Base-by-base conservation (phyloP, 2,888 invertebrate species). In the Drosophila vallismaia region DNA sequence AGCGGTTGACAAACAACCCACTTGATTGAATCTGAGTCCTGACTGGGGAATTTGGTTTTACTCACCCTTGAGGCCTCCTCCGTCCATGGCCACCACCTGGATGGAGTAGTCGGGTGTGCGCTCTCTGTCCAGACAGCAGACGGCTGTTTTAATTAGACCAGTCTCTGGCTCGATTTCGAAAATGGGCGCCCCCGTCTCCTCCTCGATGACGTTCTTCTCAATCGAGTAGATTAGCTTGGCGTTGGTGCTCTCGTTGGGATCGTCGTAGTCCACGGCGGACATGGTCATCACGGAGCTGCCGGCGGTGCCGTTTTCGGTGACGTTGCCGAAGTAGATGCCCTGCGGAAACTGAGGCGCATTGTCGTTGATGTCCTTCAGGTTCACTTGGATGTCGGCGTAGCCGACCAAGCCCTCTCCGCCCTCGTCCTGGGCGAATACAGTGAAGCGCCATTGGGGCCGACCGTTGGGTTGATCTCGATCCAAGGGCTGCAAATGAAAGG, bases 271-370 rank as follows among this genome's bases (percentile, higher is more conserved):
- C 51, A 97, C 96, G 28, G 98, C 98, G 46, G 97, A 97, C 96
- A 98, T 98, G 55, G 98, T 98, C 98, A 98, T 98, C 72, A 99
- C 98, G 62, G 97, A 96, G 96, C 97, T 97, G 77, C 97, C 98
- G 88, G 97, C 96, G n/a, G 97, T 97, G 80, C 98, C 98, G 91
- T 98, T 98, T 92, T 99, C 98, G 9, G 97, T 97, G 44, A 98
- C 98, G 91, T 97, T 98, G 66, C 97, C 97, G 90, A 96, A 96
- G 92, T 97, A 98, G 64, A 97, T 95, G 75, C 96, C 97, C 93
- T 96, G 97, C 24, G 97, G 97, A 93, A 99, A 99, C 89, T 96
- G 95, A 9, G 98, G 99, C 28, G 97, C 96, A 92, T 99, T 99
- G 93, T 99, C 98, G 93, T 98, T 98, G 91, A 98, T 97, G 92